Evolutionary conservation across 2,113 vertebrate species (phyloP).

Genomic region (Rhabdomys dilectus): DNA sequence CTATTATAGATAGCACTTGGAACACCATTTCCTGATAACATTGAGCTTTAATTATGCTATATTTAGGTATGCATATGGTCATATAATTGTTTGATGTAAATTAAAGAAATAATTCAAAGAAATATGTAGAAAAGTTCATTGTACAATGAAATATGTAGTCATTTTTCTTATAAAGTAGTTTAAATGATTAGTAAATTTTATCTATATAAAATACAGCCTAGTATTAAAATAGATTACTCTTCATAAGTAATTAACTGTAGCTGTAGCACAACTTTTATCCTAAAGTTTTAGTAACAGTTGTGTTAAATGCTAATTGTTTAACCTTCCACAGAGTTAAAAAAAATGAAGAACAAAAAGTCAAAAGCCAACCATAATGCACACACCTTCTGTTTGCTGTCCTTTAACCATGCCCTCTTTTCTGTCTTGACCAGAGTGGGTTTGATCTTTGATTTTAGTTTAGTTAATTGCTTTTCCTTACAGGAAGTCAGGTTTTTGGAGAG

Average conservation of each 20-base stretch:
- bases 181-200: conserved; percentile 35
- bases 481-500: conserved; percentile 73
- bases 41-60: not conserved
- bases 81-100: conserved; percentile 13
- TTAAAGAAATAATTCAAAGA: conserved; percentile 43
- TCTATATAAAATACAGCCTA: conserved; percentile 35
- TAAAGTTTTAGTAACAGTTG: conserved; percentile 36
- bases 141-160: conserved; percentile 24
- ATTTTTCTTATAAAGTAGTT: conserved; percentile 21
- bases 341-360: conserved; percentile 11
- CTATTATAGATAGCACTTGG: not conserved
- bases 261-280: conserved; percentile 4
- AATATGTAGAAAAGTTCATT: conserved; percentile 36
- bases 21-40: not conserved
- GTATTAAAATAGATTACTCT: conserved; percentile 14
- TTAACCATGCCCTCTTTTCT: conserved; percentile 9
- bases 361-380: not conserved
- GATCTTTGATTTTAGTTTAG: conserved; percentile 56
- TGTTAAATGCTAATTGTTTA: conserved; percentile 41
- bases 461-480: conserved; percentile 60
- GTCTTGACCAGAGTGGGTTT: conserved; percentile 16
- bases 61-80: not conserved
- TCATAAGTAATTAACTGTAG: not conserved
- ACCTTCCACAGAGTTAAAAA: not conserved
- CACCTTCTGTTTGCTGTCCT: not conserved